Percentiles rank a stretch among this genome's conserved stretches.
Conservation (phyloP, 1,140 invertebrate species). For the Calliopsis andreniformis region DNA sequence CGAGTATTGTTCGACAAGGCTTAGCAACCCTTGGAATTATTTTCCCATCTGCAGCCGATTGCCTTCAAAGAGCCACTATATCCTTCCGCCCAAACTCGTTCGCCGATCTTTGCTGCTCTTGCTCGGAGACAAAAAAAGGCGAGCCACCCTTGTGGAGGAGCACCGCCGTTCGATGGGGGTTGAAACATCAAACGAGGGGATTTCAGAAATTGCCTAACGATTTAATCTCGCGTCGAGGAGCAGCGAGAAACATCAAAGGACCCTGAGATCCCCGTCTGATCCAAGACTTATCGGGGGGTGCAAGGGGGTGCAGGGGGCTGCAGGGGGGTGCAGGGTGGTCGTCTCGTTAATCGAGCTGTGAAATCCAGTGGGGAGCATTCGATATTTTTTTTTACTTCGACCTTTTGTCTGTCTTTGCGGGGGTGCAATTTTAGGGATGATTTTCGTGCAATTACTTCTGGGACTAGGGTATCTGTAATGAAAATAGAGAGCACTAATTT, state of each 20-base stretch:
- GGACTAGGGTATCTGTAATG: no score
- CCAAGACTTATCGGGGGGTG: neutral
- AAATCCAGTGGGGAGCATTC: neutral
- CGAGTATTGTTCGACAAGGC: no score
- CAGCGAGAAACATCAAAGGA: neutral
- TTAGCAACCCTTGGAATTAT: no score
- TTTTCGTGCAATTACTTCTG: no score
- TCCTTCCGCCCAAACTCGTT: neutral
- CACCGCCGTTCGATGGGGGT: neutral
- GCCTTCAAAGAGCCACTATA: no score
- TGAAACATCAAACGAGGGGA: neutral
- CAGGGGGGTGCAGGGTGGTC: neutral
- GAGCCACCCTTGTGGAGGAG: neutral
- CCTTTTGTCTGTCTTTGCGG: neutral
- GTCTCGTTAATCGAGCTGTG: constrained; percentile 7
- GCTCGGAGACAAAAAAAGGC: neutral
- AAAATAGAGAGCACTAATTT: constrained; percentile 24
- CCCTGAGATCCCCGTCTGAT: neutral
- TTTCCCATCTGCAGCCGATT: no score
- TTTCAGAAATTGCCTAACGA: constrained; percentile 7
- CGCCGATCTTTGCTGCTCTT: neutral
- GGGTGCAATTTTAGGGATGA: no score
- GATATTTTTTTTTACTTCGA: neutral
- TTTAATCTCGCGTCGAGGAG: neutral
- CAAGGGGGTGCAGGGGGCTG: neutral